phyloP scores from a whole-genome alignment of 2,113 vertebrate species.

The Thymallus thymallus region DNA sequence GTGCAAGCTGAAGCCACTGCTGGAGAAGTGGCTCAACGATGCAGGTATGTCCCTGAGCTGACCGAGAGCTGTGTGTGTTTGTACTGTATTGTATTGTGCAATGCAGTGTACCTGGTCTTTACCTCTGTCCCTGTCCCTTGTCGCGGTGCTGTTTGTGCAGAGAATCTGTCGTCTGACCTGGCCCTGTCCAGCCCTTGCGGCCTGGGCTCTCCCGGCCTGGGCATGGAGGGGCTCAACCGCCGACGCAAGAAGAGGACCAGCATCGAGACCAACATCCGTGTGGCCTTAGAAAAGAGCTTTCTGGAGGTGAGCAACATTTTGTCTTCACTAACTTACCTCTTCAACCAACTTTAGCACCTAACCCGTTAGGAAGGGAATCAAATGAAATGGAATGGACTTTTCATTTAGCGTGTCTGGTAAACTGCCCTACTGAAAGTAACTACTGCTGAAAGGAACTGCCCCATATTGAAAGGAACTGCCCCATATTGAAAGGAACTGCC shows the following conservation, averaged over 20 bases:
- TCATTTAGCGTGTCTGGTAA: too few relatives aligned
- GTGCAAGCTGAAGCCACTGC: slow-evolving; percentile 99
- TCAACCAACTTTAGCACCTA: too few relatives aligned
- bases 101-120: slow-evolving; percentile 65
- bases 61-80: slow-evolving; percentile 8
- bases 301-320: slow-evolving; percentile 84
- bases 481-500: too few relatives aligned
- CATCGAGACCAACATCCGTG: slow-evolving; percentile 99
- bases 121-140: slow-evolving; percentile 62
- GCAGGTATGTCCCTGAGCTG: slow-evolving; percentile 84
- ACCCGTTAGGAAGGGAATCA: too few relatives aligned
- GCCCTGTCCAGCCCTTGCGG: slow-evolving; percentile 92
- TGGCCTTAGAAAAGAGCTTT: slow-evolving; percentile 99
- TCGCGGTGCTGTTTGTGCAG: slow-evolving; percentile 77
- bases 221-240: slow-evolving; percentile 94
- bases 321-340: too few relatives aligned
- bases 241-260: slow-evolving; percentile 99
- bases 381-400: too few relatives aligned
- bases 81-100: not conserved
- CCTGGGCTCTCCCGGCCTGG: slow-evolving; percentile 90
- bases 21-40: slow-evolving; percentile 99
- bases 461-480: too few relatives aligned
- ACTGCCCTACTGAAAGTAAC: too few relatives aligned
- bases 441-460: too few relatives aligned
- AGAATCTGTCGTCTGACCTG: slow-evolving; percentile 96